These are phyloP conservation scores for Stomatorhinus walkeri DNA, from an alignment of 2,797 vertebrate genomes.

Conservation along the genomic window DNA sequence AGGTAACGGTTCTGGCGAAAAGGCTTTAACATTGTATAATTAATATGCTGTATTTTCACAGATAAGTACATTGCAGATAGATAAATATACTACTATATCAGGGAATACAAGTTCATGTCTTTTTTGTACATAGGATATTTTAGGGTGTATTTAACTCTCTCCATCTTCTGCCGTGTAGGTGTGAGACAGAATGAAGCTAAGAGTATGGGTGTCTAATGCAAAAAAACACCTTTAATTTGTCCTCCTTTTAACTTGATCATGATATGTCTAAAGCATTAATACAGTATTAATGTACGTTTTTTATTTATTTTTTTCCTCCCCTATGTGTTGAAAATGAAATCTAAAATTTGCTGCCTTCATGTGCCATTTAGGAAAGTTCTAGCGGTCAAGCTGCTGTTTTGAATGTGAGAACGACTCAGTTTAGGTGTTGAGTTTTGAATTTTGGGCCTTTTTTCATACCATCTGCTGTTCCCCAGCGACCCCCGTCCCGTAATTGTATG, in stretches of 20 bases:
- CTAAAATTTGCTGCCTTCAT: not conserved
- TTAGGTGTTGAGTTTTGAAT: not conserved
- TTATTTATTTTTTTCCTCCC: slow-evolving; percentile 15
- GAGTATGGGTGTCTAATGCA: slow-evolving; percentile 1
- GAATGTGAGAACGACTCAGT: slow-evolving; percentile 1
- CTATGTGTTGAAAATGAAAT: not conserved
- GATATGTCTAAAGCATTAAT: slow-evolving; percentile 25
- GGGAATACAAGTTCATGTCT: slow-evolving; percentile 34
- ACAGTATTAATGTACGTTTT: slow-evolving; percentile 24
- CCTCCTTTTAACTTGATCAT: slow-evolving; percentile 3
- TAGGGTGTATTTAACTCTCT: slow-evolving; percentile 20
- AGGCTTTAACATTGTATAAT: slow-evolving; percentile 29
- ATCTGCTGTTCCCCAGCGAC: not conserved
- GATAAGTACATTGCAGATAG: slow-evolving; percentile 19
- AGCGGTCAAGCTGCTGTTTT: not conserved
- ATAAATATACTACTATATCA: slow-evolving; percentile 37
- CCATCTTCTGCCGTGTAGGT: not conserved
- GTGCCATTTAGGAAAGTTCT: slow-evolving; percentile 15
- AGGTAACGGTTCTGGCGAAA: slow-evolving; percentile 9
- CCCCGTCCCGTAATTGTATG: not conserved
- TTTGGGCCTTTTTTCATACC: not conserved
- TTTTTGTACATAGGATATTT: slow-evolving; percentile 23
- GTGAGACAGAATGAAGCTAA: not conserved
- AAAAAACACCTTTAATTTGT: not conserved
- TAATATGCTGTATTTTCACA: slow-evolving; percentile 24